These are phyloP conservation scores for Ophthalmolycus amberensis DNA, from an alignment of 2,113 vertebrate species.

Conservation along the genomic window DNA sequence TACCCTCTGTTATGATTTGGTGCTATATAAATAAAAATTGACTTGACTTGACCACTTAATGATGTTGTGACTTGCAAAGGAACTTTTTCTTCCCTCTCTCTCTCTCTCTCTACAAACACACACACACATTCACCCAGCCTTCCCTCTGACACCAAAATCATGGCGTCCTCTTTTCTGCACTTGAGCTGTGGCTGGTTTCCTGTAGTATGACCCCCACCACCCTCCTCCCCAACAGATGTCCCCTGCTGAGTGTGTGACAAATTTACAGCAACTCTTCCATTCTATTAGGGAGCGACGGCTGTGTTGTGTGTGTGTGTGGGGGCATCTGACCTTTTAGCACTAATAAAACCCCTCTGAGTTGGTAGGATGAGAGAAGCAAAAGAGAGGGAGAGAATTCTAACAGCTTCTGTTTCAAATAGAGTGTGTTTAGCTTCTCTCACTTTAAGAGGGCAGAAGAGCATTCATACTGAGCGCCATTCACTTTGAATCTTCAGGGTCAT, in stretches of 20 bases:
- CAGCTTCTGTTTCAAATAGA: neutral
- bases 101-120: neutral
- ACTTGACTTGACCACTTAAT: neutral
- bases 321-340: neutral
- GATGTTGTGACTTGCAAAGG: neutral
- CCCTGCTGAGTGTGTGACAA: conserved; percentile 45
- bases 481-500: neutral
- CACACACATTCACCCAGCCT: neutral
- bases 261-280: conserved; percentile 60
- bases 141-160: conserved; percentile 13
- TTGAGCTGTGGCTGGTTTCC: conserved; percentile 39
- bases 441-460: neutral
- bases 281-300: conserved; percentile 6
- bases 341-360: conserved; percentile 21
- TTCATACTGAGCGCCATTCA: neutral
- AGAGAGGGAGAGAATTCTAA: neutral
- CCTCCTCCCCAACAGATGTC: conserved; percentile 17
- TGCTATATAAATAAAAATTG: neutral
- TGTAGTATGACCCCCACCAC: conserved; percentile 2
- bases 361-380: too few relatives aligned
- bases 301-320: neutral
- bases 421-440: neutral
- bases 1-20: neutral
- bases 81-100: neutral
- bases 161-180: conserved; percentile 29